These are phyloP conservation scores for Siniperca chuatsi DNA, from an alignment of 2,113 vertebrate genomes.

Conservation along the genomic window DNA sequence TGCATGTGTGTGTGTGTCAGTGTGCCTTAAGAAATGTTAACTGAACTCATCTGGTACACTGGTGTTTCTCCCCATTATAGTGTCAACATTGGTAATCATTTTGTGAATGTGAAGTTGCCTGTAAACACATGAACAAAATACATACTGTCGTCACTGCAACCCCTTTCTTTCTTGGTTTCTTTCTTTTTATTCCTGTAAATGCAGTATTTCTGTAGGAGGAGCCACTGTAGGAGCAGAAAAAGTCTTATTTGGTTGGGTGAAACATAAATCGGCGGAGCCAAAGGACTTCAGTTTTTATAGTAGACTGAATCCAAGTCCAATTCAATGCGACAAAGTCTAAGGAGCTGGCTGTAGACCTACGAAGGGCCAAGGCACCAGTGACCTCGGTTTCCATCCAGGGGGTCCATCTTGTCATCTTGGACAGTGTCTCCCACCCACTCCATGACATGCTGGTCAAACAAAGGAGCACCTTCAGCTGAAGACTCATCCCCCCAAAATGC, in stretches of 20 bases:
- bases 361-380: no score
- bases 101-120: neutral
- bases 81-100: neutral
- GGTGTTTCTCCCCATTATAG: neutral
- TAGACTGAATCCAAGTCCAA: neutral
- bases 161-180: neutral
- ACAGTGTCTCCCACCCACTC: no score
- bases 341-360: no score
- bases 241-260: constrained; percentile 2
- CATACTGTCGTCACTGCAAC: neutral
- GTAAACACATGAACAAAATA: neutral
- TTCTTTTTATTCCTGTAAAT: neutral
- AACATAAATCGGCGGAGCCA: neutral
- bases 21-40: neutral
- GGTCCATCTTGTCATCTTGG: no score
- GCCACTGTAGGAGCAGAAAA: neutral
- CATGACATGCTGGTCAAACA: no score
- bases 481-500: no score
- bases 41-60: neutral
- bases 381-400: no score
- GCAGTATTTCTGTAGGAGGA: neutral
- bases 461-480: no score
- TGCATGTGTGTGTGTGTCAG: neutral
- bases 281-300: neutral
- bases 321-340: no score